Base-by-base conservation (phyloP, 1,140 invertebrate species). In the Caenorhabditis inopinata region DNA sequence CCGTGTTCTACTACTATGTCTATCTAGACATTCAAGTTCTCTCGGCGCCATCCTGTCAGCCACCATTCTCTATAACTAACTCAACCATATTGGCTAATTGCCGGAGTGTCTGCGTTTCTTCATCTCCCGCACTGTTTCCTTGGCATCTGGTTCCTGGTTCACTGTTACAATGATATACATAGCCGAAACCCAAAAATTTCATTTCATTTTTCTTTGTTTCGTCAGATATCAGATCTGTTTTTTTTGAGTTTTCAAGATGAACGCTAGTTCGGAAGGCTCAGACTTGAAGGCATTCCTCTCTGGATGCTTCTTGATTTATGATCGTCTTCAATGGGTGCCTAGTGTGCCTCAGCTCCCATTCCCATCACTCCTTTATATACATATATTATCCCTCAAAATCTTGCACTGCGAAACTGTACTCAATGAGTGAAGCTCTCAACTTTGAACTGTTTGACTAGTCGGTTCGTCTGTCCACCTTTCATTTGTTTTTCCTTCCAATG, bases 381-480 rank as follows among this genome's bases (percentile, higher is more conserved):
- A n/a, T 32, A 68, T 68, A 68, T 68, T 32, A 68, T 68, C 32
- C 58, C 32, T 68, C 51, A 58, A 58, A 58, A 58, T 32, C 38
- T 23, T 68, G 58, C 58, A 68, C 58, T 68, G 35, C 14, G 38
- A 29, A 38, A 4, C 7, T 38, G 32, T 68, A 42, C 58, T 68
- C 58, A 42, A 11, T 68, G 32, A 32, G 58, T 68, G 58, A 29
- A 68, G 32, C 58, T 32, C 58, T 68, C 58, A 68, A 68, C 58
- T 68, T 68, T 68, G 58, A 68, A 68, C 58, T 68, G 58, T 68
- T 68, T 68, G 58, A 68, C 58, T 68, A 68, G 58, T 68, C 58
- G 29, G 58, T 68, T 32, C 58, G 58, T 27, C 74, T 49, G 42
- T 75, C 74, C 74, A 48, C 74, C 23, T 42, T 42, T 42, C 14